Conservation (phyloP, 2,797 vertebrate genomes). For the Mionectes olivaceus region DNA sequence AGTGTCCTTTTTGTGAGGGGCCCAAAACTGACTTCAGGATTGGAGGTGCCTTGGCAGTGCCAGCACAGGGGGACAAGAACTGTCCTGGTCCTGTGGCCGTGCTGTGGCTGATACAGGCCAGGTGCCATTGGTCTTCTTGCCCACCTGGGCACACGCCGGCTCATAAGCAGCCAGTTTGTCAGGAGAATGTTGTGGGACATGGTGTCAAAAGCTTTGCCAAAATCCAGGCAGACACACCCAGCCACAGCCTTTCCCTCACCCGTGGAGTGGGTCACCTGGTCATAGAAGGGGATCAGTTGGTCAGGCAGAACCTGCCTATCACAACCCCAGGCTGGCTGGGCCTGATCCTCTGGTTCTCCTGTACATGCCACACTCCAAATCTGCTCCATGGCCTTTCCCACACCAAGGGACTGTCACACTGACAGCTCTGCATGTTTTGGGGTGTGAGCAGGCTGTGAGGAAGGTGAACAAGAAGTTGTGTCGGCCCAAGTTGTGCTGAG, state of each 20-base stretch:
- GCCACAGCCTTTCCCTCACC: neutral
- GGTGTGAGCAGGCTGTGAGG: neutral
- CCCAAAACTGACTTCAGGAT: neutral
- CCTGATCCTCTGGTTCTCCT: neutral
- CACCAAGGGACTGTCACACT: neutral
- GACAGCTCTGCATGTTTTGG: neutral
- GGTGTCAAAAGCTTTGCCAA: neutral
- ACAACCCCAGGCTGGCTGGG: neutral
- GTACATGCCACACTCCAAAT: fast-evolving
- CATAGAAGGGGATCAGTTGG: neutral
- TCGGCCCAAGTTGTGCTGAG: fast-evolving
- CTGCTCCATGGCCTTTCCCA: neutral
- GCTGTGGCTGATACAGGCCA: neutral
- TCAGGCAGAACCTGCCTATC: neutral
- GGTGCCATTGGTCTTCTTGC: neutral
- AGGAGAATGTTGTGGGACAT: neutral
- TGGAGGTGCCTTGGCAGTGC: neutral
- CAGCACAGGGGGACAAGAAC: neutral
- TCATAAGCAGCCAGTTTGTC: neutral
- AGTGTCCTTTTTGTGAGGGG: neutral
- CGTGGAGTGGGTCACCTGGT: too few relatives aligned
- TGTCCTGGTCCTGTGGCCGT: neutral
- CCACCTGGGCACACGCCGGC: neutral
- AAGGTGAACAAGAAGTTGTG: neutral
- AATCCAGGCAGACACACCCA: neutral